These are phyloP conservation scores for Etheostoma spectabile DNA, from an alignment of 2,113 vertebrate genomes.

Conservation along the genomic window DNA sequence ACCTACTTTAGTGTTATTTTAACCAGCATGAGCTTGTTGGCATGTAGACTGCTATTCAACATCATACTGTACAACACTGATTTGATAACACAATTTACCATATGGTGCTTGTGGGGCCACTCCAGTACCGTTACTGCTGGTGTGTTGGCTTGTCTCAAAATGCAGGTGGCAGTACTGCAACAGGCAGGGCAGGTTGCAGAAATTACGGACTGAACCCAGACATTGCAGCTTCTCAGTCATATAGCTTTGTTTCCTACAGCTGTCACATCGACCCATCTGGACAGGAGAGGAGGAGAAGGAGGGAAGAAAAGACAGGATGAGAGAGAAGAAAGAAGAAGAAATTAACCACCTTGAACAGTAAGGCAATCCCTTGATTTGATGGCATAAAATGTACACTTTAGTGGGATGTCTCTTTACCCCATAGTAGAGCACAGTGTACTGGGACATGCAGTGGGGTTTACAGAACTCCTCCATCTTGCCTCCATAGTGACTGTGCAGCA, in stretches of 20 bases:
- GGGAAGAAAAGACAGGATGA: background rate
- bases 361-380: too few relatives aligned
- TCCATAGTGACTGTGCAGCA: conserved; percentile 92
- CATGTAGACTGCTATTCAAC: background rate
- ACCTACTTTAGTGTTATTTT: too few relatives aligned
- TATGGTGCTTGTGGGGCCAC: conserved; percentile 40
- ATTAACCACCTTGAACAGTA: background rate
- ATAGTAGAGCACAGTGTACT: conserved; percentile 94
- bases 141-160: conserved; percentile 82
- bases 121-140: conserved; percentile 71
- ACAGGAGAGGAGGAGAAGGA: background rate
- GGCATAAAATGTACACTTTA: background rate
- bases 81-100: conserved; percentile 45
- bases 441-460: conserved; percentile 96
- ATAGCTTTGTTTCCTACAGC: conserved; percentile 94
- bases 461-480: conserved; percentile 95
- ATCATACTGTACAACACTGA: background rate
- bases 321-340: background rate
- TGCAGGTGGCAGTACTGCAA: conserved; percentile 88
- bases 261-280: conserved; percentile 96
- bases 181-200: conserved; percentile 94
- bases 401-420: conserved; percentile 86
- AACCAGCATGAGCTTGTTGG: too few relatives aligned
- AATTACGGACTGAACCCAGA: conserved; percentile 93
- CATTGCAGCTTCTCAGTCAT: conserved; percentile 93